Percentiles rank a stretch among this genome's conserved stretches.
phyloP scores from a whole-genome alignment of 2,888 invertebrate genomes.

The Scaptomyza parva region DNA sequence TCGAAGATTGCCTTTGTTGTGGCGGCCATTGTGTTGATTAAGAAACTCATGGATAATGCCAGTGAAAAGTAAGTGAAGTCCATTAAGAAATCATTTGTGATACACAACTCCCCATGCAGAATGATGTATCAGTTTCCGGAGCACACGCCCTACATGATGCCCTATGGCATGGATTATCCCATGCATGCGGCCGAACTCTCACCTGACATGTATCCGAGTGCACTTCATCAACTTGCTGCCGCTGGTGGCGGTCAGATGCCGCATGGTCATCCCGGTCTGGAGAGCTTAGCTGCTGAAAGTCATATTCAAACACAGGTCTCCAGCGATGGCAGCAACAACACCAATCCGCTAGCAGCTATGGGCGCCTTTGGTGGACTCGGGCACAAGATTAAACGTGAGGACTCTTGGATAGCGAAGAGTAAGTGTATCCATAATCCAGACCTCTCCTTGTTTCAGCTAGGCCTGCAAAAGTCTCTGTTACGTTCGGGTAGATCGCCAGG shows the following conservation, averaged over 20 bases:
- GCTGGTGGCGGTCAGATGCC: conserved; percentile 69
- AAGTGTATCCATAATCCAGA: conserved; percentile 60
- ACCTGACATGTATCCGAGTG: conserved; percentile 82
- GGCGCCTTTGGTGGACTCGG: conserved; percentile 77
- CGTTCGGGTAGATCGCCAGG: conserved; percentile 34
- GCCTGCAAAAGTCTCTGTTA: conserved; percentile 18
- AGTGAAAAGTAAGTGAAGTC: conserved; percentile 82
- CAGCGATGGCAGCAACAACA: conserved; percentile 81
- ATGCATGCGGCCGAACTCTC: conserved; percentile 80
- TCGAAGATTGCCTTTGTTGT: conserved; percentile 89
- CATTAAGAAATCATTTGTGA: not conserved
- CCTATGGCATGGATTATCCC: conserved; percentile 84
- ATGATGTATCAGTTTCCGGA: conserved; percentile 84
- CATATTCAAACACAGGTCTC: conserved; percentile 81
- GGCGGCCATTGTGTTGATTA: conserved; percentile 87
- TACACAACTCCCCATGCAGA: conserved; percentile 52
- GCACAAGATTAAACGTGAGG: conserved; percentile 84
- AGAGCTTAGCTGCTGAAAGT: conserved; percentile 80
- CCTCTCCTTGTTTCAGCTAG: conserved; percentile 59
- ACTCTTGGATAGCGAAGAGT: conserved; percentile 83
- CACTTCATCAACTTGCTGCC: conserved; percentile 79
- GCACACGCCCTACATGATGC: conserved; percentile 84
- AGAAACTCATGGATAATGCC: conserved; percentile 87
- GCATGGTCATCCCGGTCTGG: conserved; percentile 73
- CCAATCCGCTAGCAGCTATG: conserved; percentile 80